Percentiles rank a stretch among this genome's conserved stretches.
phyloP scores from a whole-genome alignment of 2,888 invertebrate species.

The Agriotes lineatus region DNA sequence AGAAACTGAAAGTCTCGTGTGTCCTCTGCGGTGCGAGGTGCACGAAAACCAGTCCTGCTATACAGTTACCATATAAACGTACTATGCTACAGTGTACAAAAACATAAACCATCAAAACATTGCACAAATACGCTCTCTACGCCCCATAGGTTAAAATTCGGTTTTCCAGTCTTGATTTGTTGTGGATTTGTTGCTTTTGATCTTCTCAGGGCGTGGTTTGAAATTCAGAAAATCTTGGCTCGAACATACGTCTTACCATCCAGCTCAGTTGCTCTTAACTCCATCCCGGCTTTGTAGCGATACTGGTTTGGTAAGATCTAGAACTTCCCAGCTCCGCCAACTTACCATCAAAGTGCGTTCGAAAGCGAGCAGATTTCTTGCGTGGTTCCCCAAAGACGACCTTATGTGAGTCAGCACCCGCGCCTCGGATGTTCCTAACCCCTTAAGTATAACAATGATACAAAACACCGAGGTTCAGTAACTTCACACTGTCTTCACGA shows the following conservation, averaged over 20 bases:
- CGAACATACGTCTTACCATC: no score
- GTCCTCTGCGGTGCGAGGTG: slow-evolving; percentile 5
- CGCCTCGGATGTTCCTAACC: neutral
- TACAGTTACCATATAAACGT: slow-evolving; percentile 3
- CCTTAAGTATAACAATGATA: slow-evolving; percentile 4
- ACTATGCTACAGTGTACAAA: slow-evolving; percentile 36
- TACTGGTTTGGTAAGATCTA: no score
- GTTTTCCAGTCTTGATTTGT: slow-evolving; percentile 35
- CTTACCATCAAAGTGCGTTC: neutral
- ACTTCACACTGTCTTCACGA: neutral
- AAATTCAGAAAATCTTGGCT: no score
- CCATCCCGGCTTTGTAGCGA: no score
- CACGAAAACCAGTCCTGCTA: slow-evolving; percentile 14
- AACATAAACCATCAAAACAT: slow-evolving; percentile 31
- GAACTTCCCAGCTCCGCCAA: no score
- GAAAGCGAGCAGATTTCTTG: neutral
- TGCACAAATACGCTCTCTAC: slow-evolving; percentile 24
- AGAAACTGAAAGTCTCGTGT: slow-evolving; percentile 5
- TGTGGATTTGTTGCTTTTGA: no score
- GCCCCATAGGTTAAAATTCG: slow-evolving; percentile 23
- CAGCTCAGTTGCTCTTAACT: neutral
- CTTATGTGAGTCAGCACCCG: no score
- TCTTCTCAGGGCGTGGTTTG: no score
- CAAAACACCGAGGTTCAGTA: slow-evolving; percentile 21
- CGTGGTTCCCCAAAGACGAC: neutral